These are phyloP conservation scores for Pheosia gnoma DNA, from an alignment of 2,888 invertebrate genomes.

Conservation along the genomic window DNA sequence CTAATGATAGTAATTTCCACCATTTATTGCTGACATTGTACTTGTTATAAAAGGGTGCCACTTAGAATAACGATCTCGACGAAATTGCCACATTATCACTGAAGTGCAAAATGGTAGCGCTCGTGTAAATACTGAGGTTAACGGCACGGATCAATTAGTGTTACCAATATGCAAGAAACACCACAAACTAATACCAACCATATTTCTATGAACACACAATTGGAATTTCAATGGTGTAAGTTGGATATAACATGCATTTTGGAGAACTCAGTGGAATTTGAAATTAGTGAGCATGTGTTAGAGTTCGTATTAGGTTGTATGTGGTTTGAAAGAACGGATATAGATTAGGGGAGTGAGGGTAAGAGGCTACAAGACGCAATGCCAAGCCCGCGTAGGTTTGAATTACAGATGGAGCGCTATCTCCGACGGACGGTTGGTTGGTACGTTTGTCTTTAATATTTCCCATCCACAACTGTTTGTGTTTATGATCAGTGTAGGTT, in stretches of 20 bases:
- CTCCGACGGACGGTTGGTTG: slow-evolving; percentile 19
- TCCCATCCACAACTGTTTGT: slow-evolving; percentile 33
- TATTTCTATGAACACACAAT: not conserved
- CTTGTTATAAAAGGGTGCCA: slow-evolving; percentile 9
- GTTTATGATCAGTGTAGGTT: slow-evolving; percentile 30
- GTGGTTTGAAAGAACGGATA: slow-evolving; percentile 27
- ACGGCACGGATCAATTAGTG: slow-evolving; percentile 54
- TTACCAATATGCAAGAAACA: slow-evolving; percentile 23
- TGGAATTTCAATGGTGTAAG: slow-evolving; percentile 1
- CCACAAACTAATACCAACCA: slow-evolving; percentile 10
- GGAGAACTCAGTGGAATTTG: slow-evolving; percentile 12
- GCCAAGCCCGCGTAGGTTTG: slow-evolving; percentile 43
- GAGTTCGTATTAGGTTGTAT: slow-evolving; percentile 24
- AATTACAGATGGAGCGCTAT: slow-evolving; percentile 40
- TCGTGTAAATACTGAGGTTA: slow-evolving; percentile 51
- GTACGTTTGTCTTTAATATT: slow-evolving; percentile 41
- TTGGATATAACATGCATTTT: slow-evolving; percentile 20
- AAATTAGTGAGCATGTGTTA: slow-evolving; percentile 5
- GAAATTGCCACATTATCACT: slow-evolving; percentile 39
- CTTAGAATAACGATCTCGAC: slow-evolving; percentile 18
- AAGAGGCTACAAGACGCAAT: slow-evolving; percentile 43
- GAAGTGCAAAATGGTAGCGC: slow-evolving; percentile 32
- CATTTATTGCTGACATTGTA: too few species aligned
- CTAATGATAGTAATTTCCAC: too few species aligned
- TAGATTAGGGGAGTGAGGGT: slow-evolving; percentile 42